A percentile compares a stretch with the other conserved stretches of the same genome.
Conservation (phyloP, 2,797 vertebrate genomes). For the Podargus strigoides region DNA sequence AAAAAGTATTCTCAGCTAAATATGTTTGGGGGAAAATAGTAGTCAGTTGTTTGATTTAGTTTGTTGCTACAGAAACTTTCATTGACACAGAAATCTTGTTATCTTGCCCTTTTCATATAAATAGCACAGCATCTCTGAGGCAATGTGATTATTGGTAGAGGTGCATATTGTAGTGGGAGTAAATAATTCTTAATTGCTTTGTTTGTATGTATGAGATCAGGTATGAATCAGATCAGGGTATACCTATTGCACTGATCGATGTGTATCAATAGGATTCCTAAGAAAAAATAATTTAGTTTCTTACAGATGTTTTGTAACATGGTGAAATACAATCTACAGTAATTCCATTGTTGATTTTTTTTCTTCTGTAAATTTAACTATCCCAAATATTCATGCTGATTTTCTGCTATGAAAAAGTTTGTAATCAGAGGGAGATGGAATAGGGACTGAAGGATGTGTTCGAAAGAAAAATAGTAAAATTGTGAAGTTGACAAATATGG, state of each 20-base stretch:
- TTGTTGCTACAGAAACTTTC: neutral
- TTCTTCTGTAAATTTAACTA: neutral
- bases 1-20: neutral
- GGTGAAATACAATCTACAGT: neutral
- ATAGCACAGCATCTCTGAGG: neutral
- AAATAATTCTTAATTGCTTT: neutral
- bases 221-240: neutral
- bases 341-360: neutral
- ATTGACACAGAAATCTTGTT: neutral
- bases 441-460: neutral
- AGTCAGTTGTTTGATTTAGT: neutral
- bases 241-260: neutral
- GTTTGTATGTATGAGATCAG: neutral
- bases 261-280: neutral
- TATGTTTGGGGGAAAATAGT: neutral
- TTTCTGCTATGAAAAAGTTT: neutral
- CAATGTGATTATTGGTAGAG: neutral
- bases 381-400: neutral
- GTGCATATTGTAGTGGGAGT: neutral
- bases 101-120: neutral
- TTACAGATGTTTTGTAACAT: neutral
- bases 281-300: neutral
- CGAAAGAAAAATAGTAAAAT: neutral
- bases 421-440: neutral
- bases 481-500: neutral